Conservation (phyloP, 2,797 vertebrate species). For the Ceryle rudis region DNA sequence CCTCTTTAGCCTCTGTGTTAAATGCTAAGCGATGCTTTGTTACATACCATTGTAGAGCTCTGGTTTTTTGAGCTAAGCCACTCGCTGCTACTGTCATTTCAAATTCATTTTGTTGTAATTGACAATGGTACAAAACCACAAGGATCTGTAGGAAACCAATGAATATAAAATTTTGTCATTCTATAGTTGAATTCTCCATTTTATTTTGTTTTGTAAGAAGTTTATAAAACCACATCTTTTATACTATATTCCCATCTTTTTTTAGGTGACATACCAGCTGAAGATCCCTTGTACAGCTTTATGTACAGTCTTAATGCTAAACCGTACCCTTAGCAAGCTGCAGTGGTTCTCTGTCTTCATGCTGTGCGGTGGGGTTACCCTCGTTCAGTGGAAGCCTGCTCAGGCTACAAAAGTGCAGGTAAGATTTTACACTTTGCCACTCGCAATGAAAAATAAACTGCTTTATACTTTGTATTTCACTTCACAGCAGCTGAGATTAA, state of each 20-base stretch:
- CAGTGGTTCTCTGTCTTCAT: constrained; percentile 97
- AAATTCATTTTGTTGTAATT: neutral
- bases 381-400: constrained; percentile 93
- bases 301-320: constrained; percentile 94
- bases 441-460: neutral
- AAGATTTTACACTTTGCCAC: neutral
- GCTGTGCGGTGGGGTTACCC: constrained; percentile 91
- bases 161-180: neutral
- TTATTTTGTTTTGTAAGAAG: neutral
- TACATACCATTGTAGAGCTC: neutral
- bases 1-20: neutral
- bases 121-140: accelerated
- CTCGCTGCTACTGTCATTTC: neutral
- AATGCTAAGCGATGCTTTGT: neutral
- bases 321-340: constrained; percentile 88
- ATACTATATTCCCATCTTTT: neutral
- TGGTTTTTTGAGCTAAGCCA: neutral
- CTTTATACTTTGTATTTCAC: neutral
- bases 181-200: neutral
- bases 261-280: constrained; percentile 95
- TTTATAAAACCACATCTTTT: neutral
- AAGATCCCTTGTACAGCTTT: constrained; percentile 98
- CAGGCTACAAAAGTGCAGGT: constrained; percentile 93
- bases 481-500: neutral
- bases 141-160: neutral